Evolutionary conservation across 2,113 vertebrate genomes (phyloP).

Genomic region (Corythornis cristatus): DNA sequence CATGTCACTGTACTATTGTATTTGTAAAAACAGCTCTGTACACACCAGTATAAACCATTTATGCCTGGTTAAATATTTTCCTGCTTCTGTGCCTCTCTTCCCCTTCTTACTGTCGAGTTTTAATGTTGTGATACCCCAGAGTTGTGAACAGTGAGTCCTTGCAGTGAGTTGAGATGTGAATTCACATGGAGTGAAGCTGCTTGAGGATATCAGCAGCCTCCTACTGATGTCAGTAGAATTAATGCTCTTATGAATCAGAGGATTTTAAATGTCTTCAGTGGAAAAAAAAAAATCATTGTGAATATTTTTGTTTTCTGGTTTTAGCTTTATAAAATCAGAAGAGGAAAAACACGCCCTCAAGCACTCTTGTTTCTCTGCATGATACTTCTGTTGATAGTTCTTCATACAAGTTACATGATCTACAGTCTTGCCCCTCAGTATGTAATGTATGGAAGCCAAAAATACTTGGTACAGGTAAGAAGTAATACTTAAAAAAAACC

Average conservation of each 20-base stretch:
- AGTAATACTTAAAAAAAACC: background rate
- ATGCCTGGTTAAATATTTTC: background rate
- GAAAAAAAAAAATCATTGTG: background rate
- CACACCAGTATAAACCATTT: background rate
- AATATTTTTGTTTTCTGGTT: background rate
- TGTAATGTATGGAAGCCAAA: slow-evolving; percentile 99
- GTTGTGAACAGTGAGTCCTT: background rate
- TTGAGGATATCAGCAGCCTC: background rate
- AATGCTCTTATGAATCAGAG: background rate
- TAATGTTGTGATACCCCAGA: background rate
- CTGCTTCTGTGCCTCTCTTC: background rate
- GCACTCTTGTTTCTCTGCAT: slow-evolving; percentile 97
- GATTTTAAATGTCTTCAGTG: background rate
- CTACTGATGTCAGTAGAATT: background rate
- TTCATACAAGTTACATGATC: slow-evolving; percentile 98
- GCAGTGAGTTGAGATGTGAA: background rate
- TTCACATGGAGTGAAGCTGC: background rate
- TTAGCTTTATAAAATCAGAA: slow-evolving; percentile 95
- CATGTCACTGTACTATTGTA: too few species aligned
- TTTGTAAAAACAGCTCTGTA: background rate
- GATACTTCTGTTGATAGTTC: slow-evolving; percentile 96
- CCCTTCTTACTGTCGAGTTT: background rate
- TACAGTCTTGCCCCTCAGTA: slow-evolving; percentile 98
- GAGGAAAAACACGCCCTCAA: slow-evolving; percentile 91
- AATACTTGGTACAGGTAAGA: slow-evolving; percentile 89